Base-by-base conservation (phyloP, 2,113 vertebrate species). In the Hippocampus mohnikei region DNA sequence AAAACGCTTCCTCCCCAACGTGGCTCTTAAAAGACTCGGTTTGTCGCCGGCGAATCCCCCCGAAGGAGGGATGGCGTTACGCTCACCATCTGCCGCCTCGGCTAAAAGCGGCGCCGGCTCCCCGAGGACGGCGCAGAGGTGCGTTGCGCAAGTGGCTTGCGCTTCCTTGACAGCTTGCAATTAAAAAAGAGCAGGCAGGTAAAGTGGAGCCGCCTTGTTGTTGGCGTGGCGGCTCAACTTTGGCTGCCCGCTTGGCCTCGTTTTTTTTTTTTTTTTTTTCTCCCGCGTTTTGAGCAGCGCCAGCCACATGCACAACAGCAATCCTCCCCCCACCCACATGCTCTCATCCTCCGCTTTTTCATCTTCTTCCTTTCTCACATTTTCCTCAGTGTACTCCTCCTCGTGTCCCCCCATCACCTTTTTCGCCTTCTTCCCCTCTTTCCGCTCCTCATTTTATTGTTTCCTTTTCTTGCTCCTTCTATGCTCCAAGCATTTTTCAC, bases 291-390 rank as follows among this genome's bases (percentile, higher is more conserved):
- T 50, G 70, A 67, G 66, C 67, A 50, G 0, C 48, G 75, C 72
- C 81, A 84, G 79, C 61, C 70, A 73, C 16, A 50, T 6, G 48
- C 48, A 50, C 81, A 77, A 84, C 85, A 89, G 83, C 86, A 85
- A 87, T 88, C 87, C 78, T 2, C 20, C 50, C 9, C 6, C 50
- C 50, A 3, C 20, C n/a, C 15, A 1, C 10, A 23, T 9, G 5
- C 6, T 20, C 18, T 52, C 48, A 21, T 52, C 42, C 3, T 15
- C 10, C 11, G 42, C 46, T 1, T 55, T 10, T 23, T 23, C 21
- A 10, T 55, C 52, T 23, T 23, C 21, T 15, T n/a, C 21, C 7
- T 23, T 55, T 55, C 21, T 8, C 46, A 20, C 16, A 18, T 50
- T 16, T 50, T 50, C 46, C 46, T 50, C 16, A 50, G 20, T 16